These are phyloP conservation scores for Phrynosoma blainvillii DNA, from an alignment of 2,113 vertebrate genomes.

Conservation along the genomic window DNA sequence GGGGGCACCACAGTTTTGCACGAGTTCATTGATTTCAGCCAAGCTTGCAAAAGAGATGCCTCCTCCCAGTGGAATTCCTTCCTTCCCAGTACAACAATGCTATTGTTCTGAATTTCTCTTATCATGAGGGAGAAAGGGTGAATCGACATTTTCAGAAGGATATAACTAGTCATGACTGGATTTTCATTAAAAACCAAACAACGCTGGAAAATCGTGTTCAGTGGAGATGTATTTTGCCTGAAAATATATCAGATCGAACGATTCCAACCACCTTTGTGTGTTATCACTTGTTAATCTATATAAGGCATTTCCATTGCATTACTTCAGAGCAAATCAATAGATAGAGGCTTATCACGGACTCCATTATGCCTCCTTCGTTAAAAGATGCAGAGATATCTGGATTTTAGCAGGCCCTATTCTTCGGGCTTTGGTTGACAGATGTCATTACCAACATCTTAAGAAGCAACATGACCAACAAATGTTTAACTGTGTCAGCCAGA, in stretches of 20 bases:
- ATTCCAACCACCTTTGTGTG: slow-evolving; percentile 59
- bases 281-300: slow-evolving; percentile 62
- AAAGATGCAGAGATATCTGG: slow-evolving; percentile 53
- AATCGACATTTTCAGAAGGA: slow-evolving; percentile 58
- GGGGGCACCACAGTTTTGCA: background rate
- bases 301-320: slow-evolving; percentile 68
- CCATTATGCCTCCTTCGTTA: slow-evolving; percentile 48
- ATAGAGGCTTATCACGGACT: background rate
- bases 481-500: slow-evolving; percentile 56
- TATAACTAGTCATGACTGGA: slow-evolving; percentile 36
- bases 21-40: background rate
- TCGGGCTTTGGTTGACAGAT: slow-evolving; percentile 59
- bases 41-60: background rate
- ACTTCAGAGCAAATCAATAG: slow-evolving; percentile 60
- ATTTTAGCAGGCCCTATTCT: slow-evolving; percentile 16
- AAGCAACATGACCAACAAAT: slow-evolving; percentile 61
- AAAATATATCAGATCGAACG: slow-evolving; percentile 52
- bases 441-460: slow-evolving; percentile 52
- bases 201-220: slow-evolving; percentile 59
- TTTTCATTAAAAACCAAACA: slow-evolving; percentile 34
- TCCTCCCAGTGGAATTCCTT: background rate
- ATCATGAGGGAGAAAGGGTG: slow-evolving; percentile 30
- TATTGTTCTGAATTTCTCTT: background rate
- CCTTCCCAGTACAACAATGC: background rate
- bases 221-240: slow-evolving; percentile 67